These are phyloP conservation scores for Eristalis intricaria DNA, from an alignment of 2,888 invertebrate species.

Conservation along the genomic window DNA sequence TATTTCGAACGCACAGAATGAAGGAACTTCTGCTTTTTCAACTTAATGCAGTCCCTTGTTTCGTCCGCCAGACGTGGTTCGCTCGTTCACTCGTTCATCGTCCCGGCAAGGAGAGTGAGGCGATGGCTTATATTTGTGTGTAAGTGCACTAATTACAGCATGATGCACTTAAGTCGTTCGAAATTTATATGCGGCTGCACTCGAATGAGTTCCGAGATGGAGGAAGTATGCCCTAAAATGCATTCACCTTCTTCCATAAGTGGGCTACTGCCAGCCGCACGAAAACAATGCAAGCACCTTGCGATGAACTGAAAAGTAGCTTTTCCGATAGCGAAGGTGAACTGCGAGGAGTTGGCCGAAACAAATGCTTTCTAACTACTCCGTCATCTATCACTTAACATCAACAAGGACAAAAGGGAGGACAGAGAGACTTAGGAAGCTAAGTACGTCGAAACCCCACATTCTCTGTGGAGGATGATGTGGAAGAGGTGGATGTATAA, in stretches of 20 bases:
- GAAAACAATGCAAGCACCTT: constrained; percentile 51
- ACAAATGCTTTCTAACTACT: constrained; percentile 67
- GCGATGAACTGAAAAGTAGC: constrained; percentile 55
- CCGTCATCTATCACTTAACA: constrained; percentile 68
- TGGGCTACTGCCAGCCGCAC: constrained; percentile 19
- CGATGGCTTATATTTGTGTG: constrained; percentile 25
- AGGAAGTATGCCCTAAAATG: constrained; percentile 27
- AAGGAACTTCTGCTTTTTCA: constrained; percentile 6
- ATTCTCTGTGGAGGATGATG: constrained; percentile 31
- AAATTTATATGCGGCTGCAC: constrained; percentile 61
- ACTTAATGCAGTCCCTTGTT: constrained; percentile 42
- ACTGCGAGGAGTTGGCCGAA: constrained; percentile 34
- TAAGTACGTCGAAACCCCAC: constrained; percentile 3
- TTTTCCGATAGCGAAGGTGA: constrained; percentile 51
- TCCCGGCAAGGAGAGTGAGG: not conserved
- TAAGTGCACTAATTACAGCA: constrained; percentile 66
- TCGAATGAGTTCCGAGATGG: constrained; percentile 9
- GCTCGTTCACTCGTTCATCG: constrained; percentile 2
- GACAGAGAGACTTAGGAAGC: constrained; percentile 17
- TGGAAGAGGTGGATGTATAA: constrained; percentile 36
- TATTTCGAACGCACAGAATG: constrained; percentile 35
- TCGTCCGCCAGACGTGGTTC: constrained; percentile 20
- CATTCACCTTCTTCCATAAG: constrained; percentile 49
- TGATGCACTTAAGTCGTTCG: constrained; percentile 61
- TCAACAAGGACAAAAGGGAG: constrained; percentile 50